Evolutionary conservation across 2,888 invertebrate genomes (phyloP).

Genomic region (Patella pellucida): DNA sequence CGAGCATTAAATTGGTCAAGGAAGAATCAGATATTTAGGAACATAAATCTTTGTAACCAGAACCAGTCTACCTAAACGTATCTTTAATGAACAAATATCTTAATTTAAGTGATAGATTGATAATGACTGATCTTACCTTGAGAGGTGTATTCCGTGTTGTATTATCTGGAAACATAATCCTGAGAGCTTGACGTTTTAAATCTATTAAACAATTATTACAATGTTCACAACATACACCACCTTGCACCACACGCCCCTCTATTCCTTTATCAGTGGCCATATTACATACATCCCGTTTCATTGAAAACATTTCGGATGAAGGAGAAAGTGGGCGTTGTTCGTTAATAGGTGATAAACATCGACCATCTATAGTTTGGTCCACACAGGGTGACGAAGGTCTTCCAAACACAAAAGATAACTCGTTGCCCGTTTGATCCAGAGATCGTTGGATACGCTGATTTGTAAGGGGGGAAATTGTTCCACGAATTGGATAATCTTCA

Average conservation of each 20-base stretch:
- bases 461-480: slow-evolving; percentile 56
- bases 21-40: too few species aligned
- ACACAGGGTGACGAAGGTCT: slow-evolving; percentile 45
- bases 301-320: slow-evolving; percentile 28
- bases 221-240: slow-evolving; percentile 59
- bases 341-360: slow-evolving; percentile 29
- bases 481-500: slow-evolving; percentile 58
- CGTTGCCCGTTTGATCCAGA: slow-evolving; percentile 37
- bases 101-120: too few species aligned
- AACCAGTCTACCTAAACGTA: too few species aligned
- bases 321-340: slow-evolving; percentile 28
- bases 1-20: too few species aligned
- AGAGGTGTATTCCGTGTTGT: slow-evolving; percentile 29
- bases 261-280: slow-evolving; percentile 23
- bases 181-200: slow-evolving; percentile 58
- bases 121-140: slow-evolving; percentile 36
- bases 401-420: slow-evolving; percentile 59
- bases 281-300: slow-evolving; percentile 19
- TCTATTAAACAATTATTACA: slow-evolving; percentile 61
- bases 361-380: slow-evolving; percentile 13
- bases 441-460: slow-evolving; percentile 32
- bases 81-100: too few species aligned
- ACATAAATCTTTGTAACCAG: too few species aligned
- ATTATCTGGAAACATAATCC: slow-evolving; percentile 55
- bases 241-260: slow-evolving; percentile 30